Conservation (phyloP, 1,140 invertebrate species). For the Chrysomallon squamiferum region DNA sequence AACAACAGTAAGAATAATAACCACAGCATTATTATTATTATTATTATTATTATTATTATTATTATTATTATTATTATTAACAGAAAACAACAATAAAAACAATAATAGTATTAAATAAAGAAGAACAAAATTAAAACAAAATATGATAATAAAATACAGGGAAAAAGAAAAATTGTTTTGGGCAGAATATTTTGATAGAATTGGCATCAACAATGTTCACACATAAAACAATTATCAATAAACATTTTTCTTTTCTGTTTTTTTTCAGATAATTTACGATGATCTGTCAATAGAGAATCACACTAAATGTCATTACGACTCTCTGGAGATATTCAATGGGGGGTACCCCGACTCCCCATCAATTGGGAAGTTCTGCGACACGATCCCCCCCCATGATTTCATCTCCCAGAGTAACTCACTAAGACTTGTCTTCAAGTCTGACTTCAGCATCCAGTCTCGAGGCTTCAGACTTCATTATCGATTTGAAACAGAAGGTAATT, state of each 20-base stretch:
- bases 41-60: too few relatives aligned
- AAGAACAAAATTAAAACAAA: too few relatives aligned
- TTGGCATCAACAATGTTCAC: too few relatives aligned
- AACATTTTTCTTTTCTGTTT: background rate
- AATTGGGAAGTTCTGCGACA: slow-evolving; percentile 80
- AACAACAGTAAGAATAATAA: too few relatives aligned
- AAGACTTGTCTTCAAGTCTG: slow-evolving; percentile 85
- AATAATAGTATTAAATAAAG: too few relatives aligned
- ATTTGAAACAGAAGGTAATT: slow-evolving; percentile 47
- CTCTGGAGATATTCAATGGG: slow-evolving; percentile 87
- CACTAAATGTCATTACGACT: slow-evolving; percentile 92
- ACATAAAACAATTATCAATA: too few relatives aligned
- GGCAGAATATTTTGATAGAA: too few relatives aligned
- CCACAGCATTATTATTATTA: too few relatives aligned
- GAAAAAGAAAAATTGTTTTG: too few relatives aligned
- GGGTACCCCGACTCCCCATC: slow-evolving; percentile 66
- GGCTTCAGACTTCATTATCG: slow-evolving; percentile 63
- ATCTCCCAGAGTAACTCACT: slow-evolving; percentile 89
- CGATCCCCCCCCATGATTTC: slow-evolving; percentile 74
- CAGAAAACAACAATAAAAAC: too few relatives aligned
- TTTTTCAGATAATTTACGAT: slow-evolving; percentile 80
- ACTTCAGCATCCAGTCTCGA: slow-evolving; percentile 77
- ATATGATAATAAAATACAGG: too few relatives aligned
- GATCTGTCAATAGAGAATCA: slow-evolving; percentile 95
- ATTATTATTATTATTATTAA: too few relatives aligned